Base-by-base conservation (phyloP, 2,113 vertebrate species). In the Grallaria varia region DNA sequence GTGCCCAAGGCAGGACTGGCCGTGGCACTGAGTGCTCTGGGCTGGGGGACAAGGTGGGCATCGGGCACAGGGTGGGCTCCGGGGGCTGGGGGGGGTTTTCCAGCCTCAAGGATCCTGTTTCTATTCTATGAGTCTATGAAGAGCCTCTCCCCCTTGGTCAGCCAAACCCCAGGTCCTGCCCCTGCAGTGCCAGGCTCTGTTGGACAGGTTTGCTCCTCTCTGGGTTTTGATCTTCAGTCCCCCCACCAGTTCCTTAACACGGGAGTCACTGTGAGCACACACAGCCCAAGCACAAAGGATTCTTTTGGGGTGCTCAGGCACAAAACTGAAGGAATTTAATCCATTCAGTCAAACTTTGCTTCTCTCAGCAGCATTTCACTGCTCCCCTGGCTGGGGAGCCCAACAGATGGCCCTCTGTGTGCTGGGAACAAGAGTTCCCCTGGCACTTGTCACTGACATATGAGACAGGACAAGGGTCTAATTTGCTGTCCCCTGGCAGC, bases 391-490 rank as follows among this genome's bases (percentile, higher is more conserved):
- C 49, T 71, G 15, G 78, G 71, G 71, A 83, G 22, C 28, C 47
- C 59, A 91, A 64, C 84, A 95, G 78, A 89, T 93, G 90, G 96
- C 44, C 33, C 78, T 37, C 55, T 8, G 81, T 92, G 68, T 59
- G 44, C 60, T 47, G 82, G 92, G 90, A 60, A 10, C 5, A 6
- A 68, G 74, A 78, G 21, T 31, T 95, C 90, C 84, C 94, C 67
- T 66, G 88, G 12, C 42, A 47, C 13, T 76, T 53, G 2, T 15
- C 19, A 1, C n/a, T 83, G 87, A 45, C 83, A 56, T 69, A 78
- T 53, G 53, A 58, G 85, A 33, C 42, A 74, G 55, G 79, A 72
- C 33, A 74, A 79, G 72, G 72, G 39, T 74, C 81, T 37, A 12
- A 14, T 93, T 94, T 93, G 49, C 24, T 87, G 16, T 94, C 58